These are phyloP conservation scores for Cyanoderma ruficeps DNA, from an alignment of 2,113 vertebrate genomes.

Conservation along the genomic window DNA sequence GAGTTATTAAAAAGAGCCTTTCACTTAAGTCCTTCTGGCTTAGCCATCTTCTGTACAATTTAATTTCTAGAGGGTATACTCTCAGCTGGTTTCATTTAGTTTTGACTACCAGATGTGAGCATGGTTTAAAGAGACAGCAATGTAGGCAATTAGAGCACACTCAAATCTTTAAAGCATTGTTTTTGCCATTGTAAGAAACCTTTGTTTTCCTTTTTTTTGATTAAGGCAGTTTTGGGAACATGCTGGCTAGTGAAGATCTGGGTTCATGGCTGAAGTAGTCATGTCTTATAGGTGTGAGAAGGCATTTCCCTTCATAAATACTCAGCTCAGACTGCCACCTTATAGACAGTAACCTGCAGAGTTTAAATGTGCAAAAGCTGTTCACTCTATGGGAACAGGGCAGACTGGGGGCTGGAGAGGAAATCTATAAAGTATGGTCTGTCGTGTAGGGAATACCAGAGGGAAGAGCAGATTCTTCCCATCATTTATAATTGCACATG, in stretches of 20 bases:
- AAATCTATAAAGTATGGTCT: not conserved
- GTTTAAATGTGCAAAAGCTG: not conserved
- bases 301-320: not conserved
- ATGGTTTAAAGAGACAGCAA: slow-evolving; percentile 36
- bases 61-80: slow-evolving; percentile 63
- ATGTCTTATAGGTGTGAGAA: not conserved
- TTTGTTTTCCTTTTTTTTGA: not conserved
- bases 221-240: not conserved
- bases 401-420: not conserved
- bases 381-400: not conserved
- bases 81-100: slow-evolving; percentile 57
- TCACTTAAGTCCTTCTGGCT: slow-evolving; percentile 54
- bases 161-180: slow-evolving; percentile 39
- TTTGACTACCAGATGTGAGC: slow-evolving; percentile 63
- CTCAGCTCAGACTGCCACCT: not conserved
- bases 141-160: slow-evolving; percentile 34
- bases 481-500: not conserved
- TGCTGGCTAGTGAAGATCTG: not conserved
- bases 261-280: not conserved
- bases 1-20: slow-evolving; percentile 61
- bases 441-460: not conserved
- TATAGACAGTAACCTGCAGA: not conserved
- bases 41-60: slow-evolving; percentile 46
- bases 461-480: not conserved
- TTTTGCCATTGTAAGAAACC: not conserved